These are phyloP conservation scores for Alentia gelatinosa DNA, from an alignment of 2,888 invertebrate genomes.

Conservation along the genomic window DNA sequence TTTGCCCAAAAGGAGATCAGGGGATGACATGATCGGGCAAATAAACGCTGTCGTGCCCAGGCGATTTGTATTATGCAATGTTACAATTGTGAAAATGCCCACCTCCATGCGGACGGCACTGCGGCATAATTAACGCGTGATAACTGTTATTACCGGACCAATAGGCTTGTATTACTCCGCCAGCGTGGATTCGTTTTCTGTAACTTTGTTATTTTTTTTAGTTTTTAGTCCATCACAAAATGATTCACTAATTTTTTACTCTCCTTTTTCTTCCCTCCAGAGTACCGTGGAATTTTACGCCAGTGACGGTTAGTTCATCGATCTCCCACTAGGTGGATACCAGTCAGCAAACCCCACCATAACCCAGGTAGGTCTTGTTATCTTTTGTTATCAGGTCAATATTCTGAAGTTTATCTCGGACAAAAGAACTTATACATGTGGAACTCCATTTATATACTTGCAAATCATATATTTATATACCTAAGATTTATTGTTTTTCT, in stretches of 20 bases:
- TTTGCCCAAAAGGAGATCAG: not conserved
- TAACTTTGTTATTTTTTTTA: not conserved
- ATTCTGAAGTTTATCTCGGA: too few species aligned
- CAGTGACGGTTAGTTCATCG: not conserved
- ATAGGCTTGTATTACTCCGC: not conserved
- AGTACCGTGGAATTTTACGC: conserved; percentile 19
- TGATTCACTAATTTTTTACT: not conserved
- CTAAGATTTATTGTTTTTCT: too few species aligned
- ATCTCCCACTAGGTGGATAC: conserved; percentile 5
- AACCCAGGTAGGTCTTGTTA: not conserved
- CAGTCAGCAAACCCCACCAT: not conserved
- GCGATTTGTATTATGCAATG: not conserved
- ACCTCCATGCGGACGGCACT: not conserved
- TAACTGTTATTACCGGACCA: not conserved
- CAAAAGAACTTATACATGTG: too few species aligned
- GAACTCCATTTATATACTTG: too few species aligned
- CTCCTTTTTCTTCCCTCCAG: not conserved
- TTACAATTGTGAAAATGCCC: not conserved
- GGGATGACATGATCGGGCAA: not conserved
- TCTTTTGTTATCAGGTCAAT: too few species aligned
- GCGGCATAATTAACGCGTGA: not conserved
- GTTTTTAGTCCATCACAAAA: not conserved
- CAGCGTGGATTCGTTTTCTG: not conserved
- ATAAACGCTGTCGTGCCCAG: not conserved
- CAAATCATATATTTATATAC: too few species aligned